Conservation (phyloP, 1,140 invertebrate genomes). For the Orchesella cincta region DNA sequence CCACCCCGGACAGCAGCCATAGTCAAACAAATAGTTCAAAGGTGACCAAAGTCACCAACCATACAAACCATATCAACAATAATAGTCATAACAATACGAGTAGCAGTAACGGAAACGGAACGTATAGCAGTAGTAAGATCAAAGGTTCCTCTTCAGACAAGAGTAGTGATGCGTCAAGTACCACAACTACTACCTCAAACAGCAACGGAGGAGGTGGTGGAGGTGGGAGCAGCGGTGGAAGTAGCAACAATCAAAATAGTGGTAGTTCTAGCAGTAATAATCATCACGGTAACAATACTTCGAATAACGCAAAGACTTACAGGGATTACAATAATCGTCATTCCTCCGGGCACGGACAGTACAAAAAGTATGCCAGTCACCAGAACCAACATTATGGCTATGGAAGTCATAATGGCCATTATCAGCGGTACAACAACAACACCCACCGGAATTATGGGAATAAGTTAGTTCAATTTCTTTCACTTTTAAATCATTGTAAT, state of each 20-base stretch:
- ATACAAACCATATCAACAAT: not conserved
- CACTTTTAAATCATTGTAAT: not conserved
- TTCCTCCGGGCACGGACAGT: not conserved
- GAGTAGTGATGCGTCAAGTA: not conserved
- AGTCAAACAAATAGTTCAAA: slow-evolving; percentile 2
- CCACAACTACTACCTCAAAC: not conserved
- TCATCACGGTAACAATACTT: slow-evolving; percentile 4
- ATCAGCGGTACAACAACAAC: slow-evolving; percentile 15
- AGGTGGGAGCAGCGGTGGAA: not conserved
- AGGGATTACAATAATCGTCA: slow-evolving; percentile 18
- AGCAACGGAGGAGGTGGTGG: not conserved
- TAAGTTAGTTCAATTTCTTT: slow-evolving; percentile 18
- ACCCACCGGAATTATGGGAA: slow-evolving; percentile 23
- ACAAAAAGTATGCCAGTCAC: slow-evolving; percentile 10
- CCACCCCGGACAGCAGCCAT: slow-evolving; percentile 3
- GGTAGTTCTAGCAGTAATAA: not conserved
- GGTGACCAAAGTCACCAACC: not conserved
- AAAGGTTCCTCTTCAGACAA: not conserved
- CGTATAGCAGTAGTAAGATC: not conserved
- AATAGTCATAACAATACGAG: not conserved
- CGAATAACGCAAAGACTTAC: not conserved
- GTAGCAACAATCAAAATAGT: not conserved
- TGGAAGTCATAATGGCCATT: not conserved
- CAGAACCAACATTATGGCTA: slow-evolving; percentile 1
- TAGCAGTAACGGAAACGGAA: not conserved